Base-by-base conservation (phyloP, 2,888 invertebrate species). In the Melinaea marsaeus region DNA sequence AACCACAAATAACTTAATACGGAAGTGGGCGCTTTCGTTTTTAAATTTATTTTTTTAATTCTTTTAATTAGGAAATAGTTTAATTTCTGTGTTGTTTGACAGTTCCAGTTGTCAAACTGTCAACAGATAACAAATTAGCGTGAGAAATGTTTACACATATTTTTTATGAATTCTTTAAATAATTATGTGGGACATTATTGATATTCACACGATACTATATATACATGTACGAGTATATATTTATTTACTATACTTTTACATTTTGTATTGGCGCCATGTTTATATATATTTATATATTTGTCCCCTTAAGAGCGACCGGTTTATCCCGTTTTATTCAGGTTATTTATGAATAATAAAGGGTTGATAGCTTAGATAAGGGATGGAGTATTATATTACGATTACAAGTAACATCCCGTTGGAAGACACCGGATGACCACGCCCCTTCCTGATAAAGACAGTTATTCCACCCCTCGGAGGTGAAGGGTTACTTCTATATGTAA, bases 41-140 rank as follows among this genome's bases (percentile, higher is more conserved):
- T 74, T 72, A 74, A 79, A 74, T 78, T 73, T 64, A 79, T 77
- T 87, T 89, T 86, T 89, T 88, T 88, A 88, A 87, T 82, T 87
- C 86, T 89, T 72, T 90, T 88, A 90, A 90, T 90, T 90, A 90
- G 88, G 88, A 89, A 90, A 88, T 85, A 84, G 85, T 87, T 86
- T 87, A 90, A 88, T 88, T 86, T 87, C 83, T 84, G 82, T 83
- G 77, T 80, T 81, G 77, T 79, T 76, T 73, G 74, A 70, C 73
- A 70, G 66, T 76, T 69, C 69, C 69, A 74, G 74, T 76, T 80
- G 82, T 79, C 80, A 79, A 76, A 75, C 73, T 77, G 79, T 79
- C 76, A 77, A 72, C 72, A 72, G 71, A 76, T 77, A 77, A 79
- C 79, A 81, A 83, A 89, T 87, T 83, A 79, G 77, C 85, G 88